Percentiles rank a stretch among this genome's conserved stretches.
Evolutionary conservation across 1,140 invertebrate species (phyloP).

Genomic region (Camponotus floridanus): DNA sequence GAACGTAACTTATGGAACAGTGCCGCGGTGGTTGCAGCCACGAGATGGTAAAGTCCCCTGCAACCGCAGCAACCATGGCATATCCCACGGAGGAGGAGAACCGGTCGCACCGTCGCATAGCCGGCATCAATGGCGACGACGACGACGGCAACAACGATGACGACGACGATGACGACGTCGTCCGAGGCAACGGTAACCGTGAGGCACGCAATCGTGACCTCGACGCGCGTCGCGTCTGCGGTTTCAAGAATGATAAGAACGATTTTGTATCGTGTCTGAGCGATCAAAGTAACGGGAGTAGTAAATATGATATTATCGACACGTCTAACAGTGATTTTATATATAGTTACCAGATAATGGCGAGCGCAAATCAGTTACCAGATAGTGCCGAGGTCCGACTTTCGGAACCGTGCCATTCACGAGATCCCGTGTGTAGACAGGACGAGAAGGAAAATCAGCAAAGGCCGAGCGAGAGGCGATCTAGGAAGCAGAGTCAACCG

Average conservation of each 20-base stretch:
- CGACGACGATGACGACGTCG: conserved; percentile 40
- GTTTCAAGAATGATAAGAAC: conserved; percentile 19
- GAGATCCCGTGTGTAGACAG: background rate
- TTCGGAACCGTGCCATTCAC: background rate
- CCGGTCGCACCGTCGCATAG: conserved; percentile 64
- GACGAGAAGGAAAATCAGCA: background rate
- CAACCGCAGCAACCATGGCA: conserved; percentile 77
- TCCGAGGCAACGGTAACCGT: conserved; percentile 39
- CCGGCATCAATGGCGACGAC: conserved; percentile 54
- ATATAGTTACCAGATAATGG: conserved; percentile 27
- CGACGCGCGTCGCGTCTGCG: conserved; percentile 8
- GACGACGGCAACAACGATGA: conserved; percentile 24
- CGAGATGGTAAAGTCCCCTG: conserved; percentile 84
- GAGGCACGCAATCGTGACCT: conserved; percentile 23
- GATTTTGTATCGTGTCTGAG: background rate
- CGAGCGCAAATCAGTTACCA: conserved; percentile 19
- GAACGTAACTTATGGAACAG: conserved; percentile 85
- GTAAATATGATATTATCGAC: background rate
- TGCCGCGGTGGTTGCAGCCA: conserved; percentile 85
- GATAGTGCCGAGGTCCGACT: background rate
- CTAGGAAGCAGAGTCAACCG: conserved; percentile 84
- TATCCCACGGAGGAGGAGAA: conserved; percentile 75
- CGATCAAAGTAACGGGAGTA: background rate
- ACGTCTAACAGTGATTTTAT: conserved; percentile 68
- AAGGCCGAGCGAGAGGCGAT: conserved; percentile 71